Conservation (phyloP, 2,797 vertebrate genomes). For the Scleropages formosus region DNA sequence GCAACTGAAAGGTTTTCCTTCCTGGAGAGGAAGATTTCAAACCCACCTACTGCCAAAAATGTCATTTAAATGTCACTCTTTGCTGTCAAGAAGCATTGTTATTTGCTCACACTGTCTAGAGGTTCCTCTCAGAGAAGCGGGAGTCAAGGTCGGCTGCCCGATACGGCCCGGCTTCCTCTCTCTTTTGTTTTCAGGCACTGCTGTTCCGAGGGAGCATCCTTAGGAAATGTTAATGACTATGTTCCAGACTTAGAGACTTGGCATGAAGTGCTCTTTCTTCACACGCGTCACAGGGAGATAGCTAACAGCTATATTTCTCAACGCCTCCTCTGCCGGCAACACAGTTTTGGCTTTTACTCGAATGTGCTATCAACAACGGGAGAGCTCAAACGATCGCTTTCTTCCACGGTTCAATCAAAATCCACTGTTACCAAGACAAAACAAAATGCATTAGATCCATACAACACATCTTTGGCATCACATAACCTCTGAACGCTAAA, state of each 20-base stretch:
- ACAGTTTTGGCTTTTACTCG: not conserved
- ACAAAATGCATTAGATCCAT: not conserved
- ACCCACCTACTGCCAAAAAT: slow-evolving; percentile 43
- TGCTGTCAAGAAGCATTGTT: slow-evolving; percentile 28
- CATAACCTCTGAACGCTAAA: too few relatives aligned
- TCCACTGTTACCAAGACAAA: not conserved
- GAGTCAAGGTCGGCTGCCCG: not conserved
- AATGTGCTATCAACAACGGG: not conserved
- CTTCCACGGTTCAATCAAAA: not conserved
- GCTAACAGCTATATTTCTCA: slow-evolving; percentile 1
- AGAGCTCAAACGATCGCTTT: not conserved
- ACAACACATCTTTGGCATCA: too few relatives aligned
- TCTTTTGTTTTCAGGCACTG: not conserved
- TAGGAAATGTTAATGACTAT: not conserved
- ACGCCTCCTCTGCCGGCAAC: not conserved
- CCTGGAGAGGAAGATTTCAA: slow-evolving; percentile 42
- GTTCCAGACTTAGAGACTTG: not conserved
- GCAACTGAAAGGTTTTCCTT: slow-evolving; percentile 31
- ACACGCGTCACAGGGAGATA: not conserved
- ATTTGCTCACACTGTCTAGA: slow-evolving; percentile 14
- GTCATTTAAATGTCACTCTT: slow-evolving; percentile 52
- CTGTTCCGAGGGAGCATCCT: not conserved
- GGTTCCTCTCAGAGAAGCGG: not conserved
- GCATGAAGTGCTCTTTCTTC: not conserved
- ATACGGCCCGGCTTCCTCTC: not conserved